Evolutionary conservation across 2,797 vertebrate species (phyloP), one percentile per base, ranked within the genome.

Genomic region (Microchirus variegatus): DNA sequence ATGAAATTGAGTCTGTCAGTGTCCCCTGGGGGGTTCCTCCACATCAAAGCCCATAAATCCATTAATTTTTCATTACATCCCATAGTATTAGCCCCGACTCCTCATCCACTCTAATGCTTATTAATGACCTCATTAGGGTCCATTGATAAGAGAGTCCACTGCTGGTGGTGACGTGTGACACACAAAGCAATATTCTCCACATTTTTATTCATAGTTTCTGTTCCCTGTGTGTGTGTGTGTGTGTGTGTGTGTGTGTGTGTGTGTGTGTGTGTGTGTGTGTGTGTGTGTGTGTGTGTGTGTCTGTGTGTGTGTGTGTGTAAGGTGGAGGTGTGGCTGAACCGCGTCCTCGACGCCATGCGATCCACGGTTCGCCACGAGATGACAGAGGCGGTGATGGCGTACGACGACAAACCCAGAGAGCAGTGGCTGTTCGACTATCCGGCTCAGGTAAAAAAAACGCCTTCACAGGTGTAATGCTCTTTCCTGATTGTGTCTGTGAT

Each of bases 401-500:
- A 97, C 0, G 96, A 98, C 70, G 96, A 97, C 56, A 99, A 97
- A 76, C 93, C 94, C 0, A 93, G 98, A 63, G 97, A 99, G 5
- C 97, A 96, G 79, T 99, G 97, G 97, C 92, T 99, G 63, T 96
- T 98, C 55, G 97, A 99, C 78, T 98, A 95, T 57, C 96, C 97
- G 7, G 97, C 97, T 81, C 97, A 99, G 97, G 98, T 99, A 93
- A 74, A 72, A 44, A 14, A 13, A 10, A n/a, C 50, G 15, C 15
- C 4, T 17, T 15, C 16, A 9, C 15, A 26, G 26, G 5, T 26
- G 26, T 5, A 26, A 26, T 26, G 5, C 26, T n/a, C n/a, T n/a
- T n/a, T n/a, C n/a, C n/a, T n/a, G n/a, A n/a, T n/a, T n/a, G 22
- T 22, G 22, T 22, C 22, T 22, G 5, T 22, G 22, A 22, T 22